phyloP scores from a whole-genome alignment of 2,113 vertebrate genomes.

The Caracal caracal region DNA sequence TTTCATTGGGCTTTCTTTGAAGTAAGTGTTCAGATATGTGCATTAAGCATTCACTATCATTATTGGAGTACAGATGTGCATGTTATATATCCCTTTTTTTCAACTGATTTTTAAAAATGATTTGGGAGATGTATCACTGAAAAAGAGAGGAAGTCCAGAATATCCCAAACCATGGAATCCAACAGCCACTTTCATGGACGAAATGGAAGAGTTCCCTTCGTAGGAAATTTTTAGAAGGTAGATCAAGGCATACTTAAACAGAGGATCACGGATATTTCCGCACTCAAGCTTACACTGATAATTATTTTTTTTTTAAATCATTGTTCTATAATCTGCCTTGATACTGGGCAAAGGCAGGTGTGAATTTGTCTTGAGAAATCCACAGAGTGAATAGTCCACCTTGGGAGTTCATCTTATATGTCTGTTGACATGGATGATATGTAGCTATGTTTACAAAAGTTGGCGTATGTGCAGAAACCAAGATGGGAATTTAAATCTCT shows the following conservation, averaged over 20 bases:
- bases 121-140: background rate
- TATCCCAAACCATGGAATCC: background rate
- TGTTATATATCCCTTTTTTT: background rate
- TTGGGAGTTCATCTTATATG: slow-evolving; percentile 31
- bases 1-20: slow-evolving; percentile 13
- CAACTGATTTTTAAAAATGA: background rate
- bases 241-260: background rate
- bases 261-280: background rate
- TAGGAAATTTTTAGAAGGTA: background rate
- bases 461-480: slow-evolving; percentile 49
- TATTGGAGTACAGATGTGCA: background rate
- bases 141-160: background rate
- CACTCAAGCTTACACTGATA: background rate
- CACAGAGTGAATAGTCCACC: background rate
- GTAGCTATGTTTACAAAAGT: slow-evolving; percentile 62
- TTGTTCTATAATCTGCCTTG: background rate
- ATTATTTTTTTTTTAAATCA: background rate
- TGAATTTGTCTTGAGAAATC: slow-evolving; percentile 49
- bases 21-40: background rate
- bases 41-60: background rate
- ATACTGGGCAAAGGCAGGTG: background rate
- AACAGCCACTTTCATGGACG: background rate
- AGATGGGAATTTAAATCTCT: slow-evolving; percentile 68
- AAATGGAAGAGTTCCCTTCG: background rate
- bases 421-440: background rate